Conservation (phyloP, 2,797 vertebrate genomes). For the Tiaroga cobitis region DNA sequence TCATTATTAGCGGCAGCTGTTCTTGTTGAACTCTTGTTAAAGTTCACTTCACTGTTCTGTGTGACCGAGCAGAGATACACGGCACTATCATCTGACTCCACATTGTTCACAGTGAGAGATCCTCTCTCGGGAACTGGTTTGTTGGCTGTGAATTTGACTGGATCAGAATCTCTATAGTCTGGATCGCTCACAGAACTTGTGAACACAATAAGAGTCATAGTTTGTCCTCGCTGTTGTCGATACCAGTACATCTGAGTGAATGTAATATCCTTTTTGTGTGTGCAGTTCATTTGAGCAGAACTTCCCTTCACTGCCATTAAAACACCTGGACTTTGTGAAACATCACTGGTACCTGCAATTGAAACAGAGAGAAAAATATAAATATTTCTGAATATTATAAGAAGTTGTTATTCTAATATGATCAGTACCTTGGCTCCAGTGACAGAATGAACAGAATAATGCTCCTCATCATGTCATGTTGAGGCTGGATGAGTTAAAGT, state of each 20-base stretch:
- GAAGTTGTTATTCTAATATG: not conserved
- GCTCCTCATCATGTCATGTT: not conserved
- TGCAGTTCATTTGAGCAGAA: constrained; percentile 49
- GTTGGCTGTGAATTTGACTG: constrained; percentile 26
- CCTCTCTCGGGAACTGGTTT: constrained; percentile 50
- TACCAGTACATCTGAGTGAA: constrained; percentile 55
- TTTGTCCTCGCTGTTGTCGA: constrained; percentile 20
- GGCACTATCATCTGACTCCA: constrained; percentile 53
- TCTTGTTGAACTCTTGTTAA: constrained; percentile 41
- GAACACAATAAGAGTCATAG: constrained; percentile 35
- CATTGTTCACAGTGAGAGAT: constrained; percentile 54
- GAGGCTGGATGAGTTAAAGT: not conserved
- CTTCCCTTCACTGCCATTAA: not conserved
- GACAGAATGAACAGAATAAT: not conserved
- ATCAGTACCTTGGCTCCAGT: constrained; percentile 16
- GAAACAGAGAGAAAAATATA: not conserved
- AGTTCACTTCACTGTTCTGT: constrained; percentile 50
- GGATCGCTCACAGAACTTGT: not conserved
- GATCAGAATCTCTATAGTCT: not conserved
- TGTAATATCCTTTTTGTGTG: constrained; percentile 14
- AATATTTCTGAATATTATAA: not conserved
- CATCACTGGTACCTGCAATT: constrained; percentile 31
- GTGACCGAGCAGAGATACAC: constrained; percentile 65
- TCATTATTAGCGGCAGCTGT: not conserved
- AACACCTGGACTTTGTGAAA: constrained; percentile 11